These are phyloP conservation scores for Drosophila ficusphila DNA, from an alignment of 1,140 invertebrate genomes.

Conservation along the genomic window DNA sequence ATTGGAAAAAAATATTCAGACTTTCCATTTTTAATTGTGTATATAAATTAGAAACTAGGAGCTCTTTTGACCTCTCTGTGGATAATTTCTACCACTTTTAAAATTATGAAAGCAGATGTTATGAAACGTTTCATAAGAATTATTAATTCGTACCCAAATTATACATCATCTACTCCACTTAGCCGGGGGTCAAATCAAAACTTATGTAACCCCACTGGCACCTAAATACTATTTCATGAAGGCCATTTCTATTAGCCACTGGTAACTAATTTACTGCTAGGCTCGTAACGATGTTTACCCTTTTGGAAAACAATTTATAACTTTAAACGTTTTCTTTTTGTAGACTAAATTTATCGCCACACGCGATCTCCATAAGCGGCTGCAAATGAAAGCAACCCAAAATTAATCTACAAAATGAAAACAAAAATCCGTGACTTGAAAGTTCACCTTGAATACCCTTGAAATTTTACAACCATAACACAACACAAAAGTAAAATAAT, in stretches of 20 bases:
- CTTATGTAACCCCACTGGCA: constrained; percentile 53
- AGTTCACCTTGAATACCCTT: constrained; percentile 21
- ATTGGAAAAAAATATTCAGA: no score
- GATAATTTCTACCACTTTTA: no score
- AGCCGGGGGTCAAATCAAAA: constrained; percentile 8
- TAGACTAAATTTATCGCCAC: constrained; percentile 48
- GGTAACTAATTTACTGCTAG: constrained; percentile 49
- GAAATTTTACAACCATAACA: constrained; percentile 5
- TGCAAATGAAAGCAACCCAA: constrained; percentile 37
- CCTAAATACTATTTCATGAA: constrained; percentile 47
- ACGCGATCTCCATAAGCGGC: constrained; percentile 53
- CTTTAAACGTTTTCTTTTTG: constrained; percentile 31
- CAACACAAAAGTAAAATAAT: not conserved
- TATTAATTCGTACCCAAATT: constrained; percentile 1
- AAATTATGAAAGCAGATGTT: not conserved
- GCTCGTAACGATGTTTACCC: constrained; percentile 34
- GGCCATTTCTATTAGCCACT: constrained; percentile 63
- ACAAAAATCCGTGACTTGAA: constrained; percentile 36
- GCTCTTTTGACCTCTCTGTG: no score
- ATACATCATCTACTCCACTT: not conserved
- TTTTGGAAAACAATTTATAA: constrained; percentile 54
- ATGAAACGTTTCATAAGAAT: constrained; percentile 1
- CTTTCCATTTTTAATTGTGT: no score
- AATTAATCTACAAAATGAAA: constrained; percentile 50
- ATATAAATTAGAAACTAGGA: no score